phyloP scores from a whole-genome alignment of 2,888 invertebrate species.

The Lasioglossum oenotherae region DNA sequence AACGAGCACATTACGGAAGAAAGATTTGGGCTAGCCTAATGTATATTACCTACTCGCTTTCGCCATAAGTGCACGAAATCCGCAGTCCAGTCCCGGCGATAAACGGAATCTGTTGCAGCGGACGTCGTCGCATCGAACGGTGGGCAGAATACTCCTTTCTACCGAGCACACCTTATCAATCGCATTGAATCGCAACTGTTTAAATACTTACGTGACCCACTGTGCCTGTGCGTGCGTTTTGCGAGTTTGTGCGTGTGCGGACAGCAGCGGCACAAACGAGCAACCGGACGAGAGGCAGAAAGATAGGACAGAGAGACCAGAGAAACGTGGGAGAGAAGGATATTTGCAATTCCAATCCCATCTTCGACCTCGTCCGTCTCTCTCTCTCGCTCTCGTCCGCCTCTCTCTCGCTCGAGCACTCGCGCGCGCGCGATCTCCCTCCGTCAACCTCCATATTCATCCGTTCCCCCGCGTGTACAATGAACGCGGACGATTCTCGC shows the following conservation, averaged over 20 bases:
- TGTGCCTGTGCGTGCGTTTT: neutral
- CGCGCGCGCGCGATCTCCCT: neutral
- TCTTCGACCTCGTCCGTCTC: constrained; percentile 71
- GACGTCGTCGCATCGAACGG: neutral
- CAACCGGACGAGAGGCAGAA: constrained; percentile 49
- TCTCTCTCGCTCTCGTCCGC: constrained; percentile 22
- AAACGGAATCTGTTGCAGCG: constrained; percentile 1
- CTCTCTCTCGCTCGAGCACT: neutral
- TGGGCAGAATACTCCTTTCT: neutral
- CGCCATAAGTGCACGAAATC: neutral
- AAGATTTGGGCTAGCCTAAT: neutral
- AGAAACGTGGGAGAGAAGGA: constrained; percentile 64
- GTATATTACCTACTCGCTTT: neutral
- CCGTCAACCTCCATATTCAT: constrained; percentile 30
- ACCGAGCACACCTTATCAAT: constrained; percentile 20
- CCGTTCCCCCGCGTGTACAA: constrained; percentile 40
- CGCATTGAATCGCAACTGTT: neutral
- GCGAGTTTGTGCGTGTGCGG: constrained; percentile 11
- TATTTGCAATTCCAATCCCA: constrained; percentile 75
- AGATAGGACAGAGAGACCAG: constrained; percentile 52
- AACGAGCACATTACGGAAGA: neutral
- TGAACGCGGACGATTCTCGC: constrained; percentile 65
- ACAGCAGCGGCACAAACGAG: constrained; percentile 43
- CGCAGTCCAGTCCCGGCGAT: neutral
- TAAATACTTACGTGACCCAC: constrained; percentile 17